Evolutionary conservation across 1,140 invertebrate species (phyloP).

Genomic region (Eumaeus atala): DNA sequence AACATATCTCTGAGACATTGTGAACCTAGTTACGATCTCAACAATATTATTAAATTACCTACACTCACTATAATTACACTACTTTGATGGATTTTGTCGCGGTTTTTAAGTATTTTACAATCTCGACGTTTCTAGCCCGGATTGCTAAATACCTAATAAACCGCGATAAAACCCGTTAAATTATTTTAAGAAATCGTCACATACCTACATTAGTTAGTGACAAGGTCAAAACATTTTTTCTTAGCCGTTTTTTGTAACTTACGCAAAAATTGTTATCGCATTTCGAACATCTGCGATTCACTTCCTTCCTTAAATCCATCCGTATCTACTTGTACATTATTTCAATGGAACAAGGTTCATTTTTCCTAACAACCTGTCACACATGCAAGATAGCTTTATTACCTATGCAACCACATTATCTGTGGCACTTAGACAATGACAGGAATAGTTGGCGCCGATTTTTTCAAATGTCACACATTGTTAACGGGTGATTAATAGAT

Average conservation of each 20-base stretch:
- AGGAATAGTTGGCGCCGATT: constrained; percentile 43
- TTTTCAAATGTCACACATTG: constrained; percentile 49
- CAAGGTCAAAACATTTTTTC: neutral
- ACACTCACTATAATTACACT: too few relatives aligned
- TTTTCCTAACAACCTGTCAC: constrained; percentile 13
- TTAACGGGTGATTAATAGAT: constrained; percentile 32
- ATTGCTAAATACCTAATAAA: too few relatives aligned
- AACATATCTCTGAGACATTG: too few relatives aligned
- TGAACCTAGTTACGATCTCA: too few relatives aligned
- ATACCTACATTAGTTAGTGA: too few relatives aligned
- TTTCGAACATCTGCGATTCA: constrained; percentile 5
- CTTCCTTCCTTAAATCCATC: neutral
- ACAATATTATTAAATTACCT: too few relatives aligned
- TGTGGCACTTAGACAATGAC: constrained; percentile 39
- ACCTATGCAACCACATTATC: constrained; percentile 29
- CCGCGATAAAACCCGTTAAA: too few relatives aligned
- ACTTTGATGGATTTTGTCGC: too few relatives aligned
- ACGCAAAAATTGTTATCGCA: constrained; percentile 4
- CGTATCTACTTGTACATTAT: neutral
- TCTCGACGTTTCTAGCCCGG: too few relatives aligned
- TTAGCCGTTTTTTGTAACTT: neutral
- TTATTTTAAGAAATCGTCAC: too few relatives aligned
- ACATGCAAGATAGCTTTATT: constrained; percentile 32
- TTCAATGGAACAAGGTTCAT: neutral
- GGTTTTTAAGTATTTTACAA: too few relatives aligned